Base-by-base conservation (phyloP, 1,140 invertebrate genomes). In the Drosophila mauritiana region DNA sequence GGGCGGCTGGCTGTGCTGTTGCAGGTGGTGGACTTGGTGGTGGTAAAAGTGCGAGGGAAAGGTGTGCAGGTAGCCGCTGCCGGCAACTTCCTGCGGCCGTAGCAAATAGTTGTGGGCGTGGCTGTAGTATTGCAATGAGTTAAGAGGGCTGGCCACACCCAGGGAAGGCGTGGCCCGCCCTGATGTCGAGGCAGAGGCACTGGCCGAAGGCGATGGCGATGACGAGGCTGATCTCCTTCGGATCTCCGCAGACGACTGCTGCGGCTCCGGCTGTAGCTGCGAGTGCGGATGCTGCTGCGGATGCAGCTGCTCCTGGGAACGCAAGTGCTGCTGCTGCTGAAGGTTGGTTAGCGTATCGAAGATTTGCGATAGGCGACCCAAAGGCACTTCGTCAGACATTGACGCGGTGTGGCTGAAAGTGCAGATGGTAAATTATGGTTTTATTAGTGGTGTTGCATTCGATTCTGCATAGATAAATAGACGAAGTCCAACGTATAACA, bases 281-380 rank as follows among this genome's bases (percentile, higher is more conserved):
- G 31, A 10, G 31, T 80, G 93, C 81, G 94, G 92, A 77, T 95
- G 93, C 83, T 52, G 70, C 0, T 61, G 64, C 5, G 55, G 46
- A 17, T 80, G 93, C 82, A 94, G 92, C 76, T 95, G 79, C 6
- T 51, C 78, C 0, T 65, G 68, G 2, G 53, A 45, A 11, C 74
- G 73, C 56, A 63, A 62, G 17, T 84, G 82, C 27, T 80, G 65
- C 8, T 85, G 93, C 79, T 95, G 94, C 85, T 94, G 94, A 48
- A 96, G 93, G 83, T 96, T 93, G 56, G 95, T 94, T 74, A 96
- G 94, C 74, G 96, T 96, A 93, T 96, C 96, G 89, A 96, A 96
- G 72, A 96, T 96, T 93, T 96, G 95, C 89, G 96, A 96, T 83
- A 96, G 93, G 74, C 96, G 94, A 77, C 95, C 93, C 83, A 94